Evolutionary conservation across 2,888 invertebrate species (phyloP), one percentile per base, ranked within the genome.

Genomic region (Drosophila mercatorum): DNA sequence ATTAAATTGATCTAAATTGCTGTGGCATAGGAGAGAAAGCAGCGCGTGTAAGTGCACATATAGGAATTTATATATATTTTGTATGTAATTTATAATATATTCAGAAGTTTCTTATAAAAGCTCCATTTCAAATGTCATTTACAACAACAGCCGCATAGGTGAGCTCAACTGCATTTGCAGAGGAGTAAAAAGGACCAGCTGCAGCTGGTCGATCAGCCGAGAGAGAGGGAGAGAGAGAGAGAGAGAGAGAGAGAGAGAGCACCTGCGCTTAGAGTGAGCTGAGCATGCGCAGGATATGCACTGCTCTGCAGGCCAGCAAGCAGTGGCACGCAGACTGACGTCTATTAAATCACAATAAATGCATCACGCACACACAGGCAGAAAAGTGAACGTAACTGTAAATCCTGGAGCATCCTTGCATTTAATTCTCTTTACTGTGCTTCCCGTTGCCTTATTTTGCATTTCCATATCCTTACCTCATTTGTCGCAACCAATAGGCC

Each of bases 401-500:
- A 38, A 26, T 46, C 31, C 2, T 26, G n/a, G 7, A 17, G 31
- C 11, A 44, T 22, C 22, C 4, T 28, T 31, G 38, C 5, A 43
- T 61, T 63, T 60, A 49, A 41, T 26, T 40, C 22, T 12, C 12
- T 14, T 6, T 31, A n/a, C 10, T 10, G 8, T 26, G 14, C 10
- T 22, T 2, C 8, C 5, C 6, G 12, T 22, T 22, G 11, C n/a
- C 11, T 11, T 31, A n/a, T 4, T 49, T n/a, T n/a, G n/a, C 5
- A 46, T 55, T 51, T 63, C 12, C 47, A 63, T 55, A 41, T 53
- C 36, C 11, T 72, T 49, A 34, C 57, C 52, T 57, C 46, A 52
- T 51, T 65, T 60, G 49, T 38, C 34, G 36, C 41, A 44, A 47
- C 36, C 47, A 43, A 51, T 61, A 67, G 65, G 51, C 51, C 58